Conservation (phyloP, 2,888 invertebrate genomes). For the Trissolcus brochymenae region DNA sequence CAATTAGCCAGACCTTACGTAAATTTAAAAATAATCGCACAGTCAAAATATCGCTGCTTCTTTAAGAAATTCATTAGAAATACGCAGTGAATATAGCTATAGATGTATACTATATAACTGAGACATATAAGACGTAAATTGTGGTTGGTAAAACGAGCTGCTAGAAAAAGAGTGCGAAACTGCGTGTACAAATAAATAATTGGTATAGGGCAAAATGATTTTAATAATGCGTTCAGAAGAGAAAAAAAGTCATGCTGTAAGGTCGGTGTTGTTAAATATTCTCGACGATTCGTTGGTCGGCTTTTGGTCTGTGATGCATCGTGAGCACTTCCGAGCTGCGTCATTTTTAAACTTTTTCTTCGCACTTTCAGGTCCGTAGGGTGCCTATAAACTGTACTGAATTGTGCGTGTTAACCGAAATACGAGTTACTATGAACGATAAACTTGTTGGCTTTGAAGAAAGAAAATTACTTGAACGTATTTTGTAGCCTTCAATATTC, state of each 20-base stretch:
- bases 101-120: too few relatives aligned
- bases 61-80: too few relatives aligned
- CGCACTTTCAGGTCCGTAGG: conserved; percentile 33
- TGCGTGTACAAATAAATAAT: conserved; percentile 23
- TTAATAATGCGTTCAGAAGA: conserved; percentile 6
- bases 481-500: conserved; percentile 46
- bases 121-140: too few relatives aligned
- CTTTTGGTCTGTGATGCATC: conserved; percentile 33
- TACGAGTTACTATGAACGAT: conserved; percentile 53
- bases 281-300: conserved; percentile 23
- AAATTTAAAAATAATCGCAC: too few relatives aligned
- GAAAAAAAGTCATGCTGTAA: conserved; percentile 22
- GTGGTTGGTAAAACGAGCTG: too few relatives aligned
- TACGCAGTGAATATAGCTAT: too few relatives aligned
- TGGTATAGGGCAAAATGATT: conserved; percentile 29
- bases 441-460: conserved; percentile 52
- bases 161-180: neutral
- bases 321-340: conserved; percentile 27
- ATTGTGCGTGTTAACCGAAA: conserved; percentile 57
- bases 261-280: conserved; percentile 35
- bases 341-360: conserved; percentile 25
- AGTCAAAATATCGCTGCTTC: too few relatives aligned
- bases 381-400: conserved; percentile 48
- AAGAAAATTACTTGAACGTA: conserved; percentile 32
- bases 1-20: too few relatives aligned